A percentile compares a stretch with the other conserved stretches of the same genome.
phyloP scores from a whole-genome alignment of 2,888 invertebrate species.

The Dastarcus helophoroides region DNA sequence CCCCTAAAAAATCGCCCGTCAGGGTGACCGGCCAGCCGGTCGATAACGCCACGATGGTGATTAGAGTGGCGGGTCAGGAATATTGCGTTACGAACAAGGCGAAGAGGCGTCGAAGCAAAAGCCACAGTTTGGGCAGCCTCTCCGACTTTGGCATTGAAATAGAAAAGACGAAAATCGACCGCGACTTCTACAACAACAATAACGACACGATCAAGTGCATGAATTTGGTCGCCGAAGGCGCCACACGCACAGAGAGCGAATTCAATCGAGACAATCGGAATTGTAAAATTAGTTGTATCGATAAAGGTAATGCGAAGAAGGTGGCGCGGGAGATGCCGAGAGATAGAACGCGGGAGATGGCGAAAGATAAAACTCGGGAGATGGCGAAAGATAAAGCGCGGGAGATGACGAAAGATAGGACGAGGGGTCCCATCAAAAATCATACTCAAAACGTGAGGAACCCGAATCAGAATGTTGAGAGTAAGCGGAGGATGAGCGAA shows the following conservation, averaged over 20 bases:
- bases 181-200: conserved; percentile 18
- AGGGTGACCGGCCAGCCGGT: conserved; percentile 25
- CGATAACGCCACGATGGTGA: conserved; percentile 36
- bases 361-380: too few species aligned
- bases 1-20: conserved; percentile 26
- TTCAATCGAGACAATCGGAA: conserved; percentile 10
- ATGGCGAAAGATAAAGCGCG: too few species aligned
- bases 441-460: too few species aligned
- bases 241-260: conserved; percentile 6
- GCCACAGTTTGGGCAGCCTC: conserved; percentile 34
- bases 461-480: too few species aligned
- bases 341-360: too few species aligned
- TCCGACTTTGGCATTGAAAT: conserved; percentile 30
- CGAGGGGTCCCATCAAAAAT: too few species aligned
- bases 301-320: conserved; percentile 8
- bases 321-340: conserved; percentile 5
- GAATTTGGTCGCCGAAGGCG: too few species aligned
- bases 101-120: conserved; percentile 29
- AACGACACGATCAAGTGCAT: conserved; percentile 9
- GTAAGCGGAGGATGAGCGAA: conserved; percentile 7
- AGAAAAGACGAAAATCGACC: conserved; percentile 28
- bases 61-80: conserved; percentile 37
- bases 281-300: conserved; percentile 11
- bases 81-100: conserved; percentile 35
- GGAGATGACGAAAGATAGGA: too few species aligned